Evolutionary conservation across 1,140 invertebrate genomes (phyloP).

Genomic region (Bombus consobrinus): DNA sequence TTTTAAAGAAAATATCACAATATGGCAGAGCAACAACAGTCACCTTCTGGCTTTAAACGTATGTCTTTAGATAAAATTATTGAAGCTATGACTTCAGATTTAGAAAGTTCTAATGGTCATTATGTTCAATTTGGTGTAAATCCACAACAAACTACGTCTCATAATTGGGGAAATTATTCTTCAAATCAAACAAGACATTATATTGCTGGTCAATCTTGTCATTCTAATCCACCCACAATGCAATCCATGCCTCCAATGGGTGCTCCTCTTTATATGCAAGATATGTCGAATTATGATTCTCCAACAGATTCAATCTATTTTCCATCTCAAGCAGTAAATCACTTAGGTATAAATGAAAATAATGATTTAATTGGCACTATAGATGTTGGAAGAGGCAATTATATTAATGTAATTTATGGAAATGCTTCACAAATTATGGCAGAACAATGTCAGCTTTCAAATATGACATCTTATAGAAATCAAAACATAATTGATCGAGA

Average conservation of each 20-base stretch:
- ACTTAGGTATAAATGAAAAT: constrained; percentile 79
- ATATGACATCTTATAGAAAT: constrained; percentile 72
- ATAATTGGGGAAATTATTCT: constrained; percentile 78
- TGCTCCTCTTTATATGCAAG: constrained; percentile 75
- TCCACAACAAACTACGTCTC: constrained; percentile 75
- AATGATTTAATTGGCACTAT: constrained; percentile 81
- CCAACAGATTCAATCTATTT: constrained; percentile 76
- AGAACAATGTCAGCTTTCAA: constrained; percentile 76
- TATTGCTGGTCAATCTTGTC: constrained; percentile 61
- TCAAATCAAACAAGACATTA: constrained; percentile 71
- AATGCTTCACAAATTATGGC: constrained; percentile 79
- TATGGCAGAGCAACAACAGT: constrained; percentile 77
- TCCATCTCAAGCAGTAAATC: constrained; percentile 76
- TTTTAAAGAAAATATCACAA: constrained; percentile 53
- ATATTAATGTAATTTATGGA: constrained; percentile 81
- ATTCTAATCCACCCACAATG: constrained; percentile 70
- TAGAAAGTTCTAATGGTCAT: constrained; percentile 84
- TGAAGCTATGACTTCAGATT: constrained; percentile 85
- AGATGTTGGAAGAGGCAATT: constrained; percentile 81
- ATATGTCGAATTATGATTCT: constrained; percentile 71
- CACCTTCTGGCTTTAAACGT: constrained; percentile 72
- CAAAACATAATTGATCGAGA: constrained; percentile 77
- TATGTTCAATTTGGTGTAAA: constrained; percentile 84
- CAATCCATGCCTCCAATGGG: constrained; percentile 72
- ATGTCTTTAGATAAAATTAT: constrained; percentile 85